Base-by-base conservation (phyloP, 2,113 vertebrate genomes). In the Candoia aspera region DNA sequence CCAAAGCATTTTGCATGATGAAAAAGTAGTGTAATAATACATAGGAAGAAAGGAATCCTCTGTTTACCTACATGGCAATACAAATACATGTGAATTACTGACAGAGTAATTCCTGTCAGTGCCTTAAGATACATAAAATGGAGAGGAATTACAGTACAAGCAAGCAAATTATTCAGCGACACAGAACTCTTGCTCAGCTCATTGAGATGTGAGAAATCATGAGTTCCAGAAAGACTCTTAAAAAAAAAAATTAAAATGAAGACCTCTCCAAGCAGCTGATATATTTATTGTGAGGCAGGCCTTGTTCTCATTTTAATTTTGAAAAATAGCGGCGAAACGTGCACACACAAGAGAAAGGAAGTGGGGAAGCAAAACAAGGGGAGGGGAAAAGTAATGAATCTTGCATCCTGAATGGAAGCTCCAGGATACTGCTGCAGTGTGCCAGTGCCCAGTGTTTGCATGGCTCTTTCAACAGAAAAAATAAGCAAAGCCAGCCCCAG, bases 401-500 rank as follows among this genome's bases (percentile, higher is more conserved):
- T 29, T 0, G 33, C 0, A 0, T 89, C 29, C 87, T 86, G 8
- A 86, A 46, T 12, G 13, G 8, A 46, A 84, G 87, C 93, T 93
- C 93, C 92, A 26, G 89, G 84, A 26, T 89, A 83, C 29, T 24
- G 91, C 19, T 13, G 0, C 29, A 55, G 87, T 64, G 84, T 95
- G 93, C 92, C 92, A 87, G 83, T 55, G 94, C 57, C 93, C 54
- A 83, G 64, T 73, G 91, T 92, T 95, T 93, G 83, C 91, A 92
- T 15, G 59, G 86, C 93, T 92, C 3, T 94, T 93, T 92, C 92
- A 54, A 91, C 91, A 85, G 91, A 21, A 89, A 94, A 95, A 91
- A 33, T 85, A 93, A 55, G 68, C 94, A 93, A 90, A 93, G 64
- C n/a, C 0, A 89, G 95, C 86, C 94, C 79, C 95, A 95, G 95